Conservation (phyloP, 2,797 vertebrate genomes). For the Mastacembelus armatus region DNA sequence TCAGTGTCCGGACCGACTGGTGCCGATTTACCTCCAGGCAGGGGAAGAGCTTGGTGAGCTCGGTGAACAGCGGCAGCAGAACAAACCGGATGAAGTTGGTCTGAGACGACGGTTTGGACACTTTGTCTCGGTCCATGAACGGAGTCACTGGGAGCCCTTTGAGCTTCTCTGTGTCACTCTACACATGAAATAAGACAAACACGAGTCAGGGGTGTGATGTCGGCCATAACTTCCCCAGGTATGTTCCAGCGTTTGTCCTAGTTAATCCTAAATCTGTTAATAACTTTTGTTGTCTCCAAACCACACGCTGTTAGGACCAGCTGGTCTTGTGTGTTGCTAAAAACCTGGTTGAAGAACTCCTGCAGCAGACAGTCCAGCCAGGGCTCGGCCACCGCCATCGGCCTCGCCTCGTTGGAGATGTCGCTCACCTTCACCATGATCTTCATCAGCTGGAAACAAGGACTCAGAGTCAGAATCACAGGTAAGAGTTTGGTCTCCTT, state of each 20-base stretch:
- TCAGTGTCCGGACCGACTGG: no score
- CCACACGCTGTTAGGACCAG: no score
- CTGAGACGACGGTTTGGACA: slow-evolving; percentile 86
- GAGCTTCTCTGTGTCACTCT: slow-evolving; percentile 87
- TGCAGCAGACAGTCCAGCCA: slow-evolving; percentile 87
- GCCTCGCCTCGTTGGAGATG: slow-evolving; percentile 86
- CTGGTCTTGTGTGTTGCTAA: background rate
- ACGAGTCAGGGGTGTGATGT: no score
- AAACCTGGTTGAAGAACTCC: slow-evolving; percentile 88
- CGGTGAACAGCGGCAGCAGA: slow-evolving; percentile 84
- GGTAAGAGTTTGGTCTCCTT: no score
- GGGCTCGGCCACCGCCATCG: slow-evolving; percentile 87
- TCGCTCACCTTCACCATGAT: slow-evolving; percentile 88
- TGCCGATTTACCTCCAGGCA: slow-evolving; percentile 82
- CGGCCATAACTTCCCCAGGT: no score
- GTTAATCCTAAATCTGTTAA: no score
- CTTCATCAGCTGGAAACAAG: slow-evolving; percentile 79
- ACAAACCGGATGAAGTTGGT: slow-evolving; percentile 87
- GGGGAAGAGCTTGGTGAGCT: slow-evolving; percentile 85
- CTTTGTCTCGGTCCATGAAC: slow-evolving; percentile 88
- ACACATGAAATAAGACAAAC: no score
- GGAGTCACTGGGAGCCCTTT: slow-evolving; percentile 87
- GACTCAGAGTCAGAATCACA: no score
- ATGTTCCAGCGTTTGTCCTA: no score
- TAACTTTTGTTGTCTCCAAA: no score